Evolutionary conservation across 2,888 invertebrate genomes (phyloP).

Genomic region (Cheilosia scutellata): DNA sequence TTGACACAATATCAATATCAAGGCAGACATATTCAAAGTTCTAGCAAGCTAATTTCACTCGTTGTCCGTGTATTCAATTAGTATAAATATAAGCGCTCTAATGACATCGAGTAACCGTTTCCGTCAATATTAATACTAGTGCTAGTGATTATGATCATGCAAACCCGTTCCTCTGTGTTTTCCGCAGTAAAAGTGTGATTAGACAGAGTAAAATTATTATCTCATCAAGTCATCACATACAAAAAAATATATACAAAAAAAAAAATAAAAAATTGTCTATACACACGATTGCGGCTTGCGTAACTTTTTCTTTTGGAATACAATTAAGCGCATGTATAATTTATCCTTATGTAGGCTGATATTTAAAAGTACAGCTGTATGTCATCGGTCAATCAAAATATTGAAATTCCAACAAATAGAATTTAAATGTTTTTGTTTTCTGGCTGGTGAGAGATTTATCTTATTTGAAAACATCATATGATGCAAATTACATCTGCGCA

Average conservation of each 20-base stretch:
- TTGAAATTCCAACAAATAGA: slow-evolving; percentile 7
- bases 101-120: background rate
- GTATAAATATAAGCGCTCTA: background rate
- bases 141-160: background rate
- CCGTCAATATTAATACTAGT: background rate
- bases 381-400: slow-evolving; percentile 4
- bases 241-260: background rate
- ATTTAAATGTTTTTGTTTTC: slow-evolving; percentile 2
- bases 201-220: slow-evolving; percentile 45
- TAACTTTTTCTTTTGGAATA: background rate
- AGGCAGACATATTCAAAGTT: background rate
- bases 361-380: background rate
- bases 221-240: background rate
- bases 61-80: background rate
- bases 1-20: background rate
- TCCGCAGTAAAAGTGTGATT: slow-evolving; percentile 29
- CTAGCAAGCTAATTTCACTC: background rate
- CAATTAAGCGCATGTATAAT: slow-evolving; percentile 2
- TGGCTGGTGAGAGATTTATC: no score
- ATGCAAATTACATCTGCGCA: no score
- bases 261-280: background rate
- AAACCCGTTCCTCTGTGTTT: slow-evolving; percentile 41
- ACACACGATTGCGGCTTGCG: slow-evolving; percentile 8
- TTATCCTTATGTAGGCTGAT: background rate
- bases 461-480: no score